A percentile compares a stretch with the other conserved stretches of the same genome.
phyloP scores from a whole-genome alignment of 2,888 invertebrate genomes.

The Acronicta alni region DNA sequence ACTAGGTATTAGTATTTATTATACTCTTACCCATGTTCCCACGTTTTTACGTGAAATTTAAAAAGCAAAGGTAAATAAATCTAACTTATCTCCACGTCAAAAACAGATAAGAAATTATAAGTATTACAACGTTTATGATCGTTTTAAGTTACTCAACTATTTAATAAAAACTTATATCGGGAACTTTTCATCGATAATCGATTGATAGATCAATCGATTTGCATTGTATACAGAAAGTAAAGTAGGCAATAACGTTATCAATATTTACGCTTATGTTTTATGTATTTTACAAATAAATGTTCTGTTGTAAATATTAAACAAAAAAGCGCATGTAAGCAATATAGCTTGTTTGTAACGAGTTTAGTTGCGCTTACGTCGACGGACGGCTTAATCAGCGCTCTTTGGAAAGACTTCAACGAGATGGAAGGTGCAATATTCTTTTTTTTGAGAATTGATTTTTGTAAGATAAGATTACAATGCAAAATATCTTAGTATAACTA shows the following conservation, averaged over 20 bases:
- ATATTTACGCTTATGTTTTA: slow-evolving; percentile 55
- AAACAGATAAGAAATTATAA: slow-evolving; percentile 10
- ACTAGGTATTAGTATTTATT: neutral
- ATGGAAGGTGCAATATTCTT: slow-evolving; percentile 11
- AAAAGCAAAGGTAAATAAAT: slow-evolving; percentile 5
- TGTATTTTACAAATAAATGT: slow-evolving; percentile 35
- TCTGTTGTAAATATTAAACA: slow-evolving; percentile 18
- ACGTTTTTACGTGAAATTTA: slow-evolving; percentile 13
- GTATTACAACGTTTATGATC: slow-evolving; percentile 8
- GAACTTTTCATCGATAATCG: slow-evolving; percentile 33
- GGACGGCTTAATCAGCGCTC: slow-evolving; percentile 41
- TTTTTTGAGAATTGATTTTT: neutral
- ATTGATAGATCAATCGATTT: slow-evolving; percentile 35
- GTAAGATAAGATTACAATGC: too few species aligned
- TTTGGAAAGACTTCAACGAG: slow-evolving; percentile 64
- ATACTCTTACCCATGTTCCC: slow-evolving; percentile 4
- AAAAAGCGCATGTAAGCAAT: slow-evolving; percentile 14
- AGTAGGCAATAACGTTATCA: slow-evolving; percentile 54
- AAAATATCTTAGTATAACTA: too few species aligned
- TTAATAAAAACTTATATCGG: slow-evolving; percentile 33
- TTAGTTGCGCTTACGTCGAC: slow-evolving; percentile 21
- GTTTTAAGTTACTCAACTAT: slow-evolving; percentile 20
- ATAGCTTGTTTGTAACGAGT: slow-evolving; percentile 7
- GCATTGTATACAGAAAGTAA: slow-evolving; percentile 43
- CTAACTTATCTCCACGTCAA: slow-evolving; percentile 1